Percentiles rank a stretch among this genome's conserved stretches.
Conservation (phyloP, 2,888 invertebrate genomes). For the Masnerella sp. region DNA sequence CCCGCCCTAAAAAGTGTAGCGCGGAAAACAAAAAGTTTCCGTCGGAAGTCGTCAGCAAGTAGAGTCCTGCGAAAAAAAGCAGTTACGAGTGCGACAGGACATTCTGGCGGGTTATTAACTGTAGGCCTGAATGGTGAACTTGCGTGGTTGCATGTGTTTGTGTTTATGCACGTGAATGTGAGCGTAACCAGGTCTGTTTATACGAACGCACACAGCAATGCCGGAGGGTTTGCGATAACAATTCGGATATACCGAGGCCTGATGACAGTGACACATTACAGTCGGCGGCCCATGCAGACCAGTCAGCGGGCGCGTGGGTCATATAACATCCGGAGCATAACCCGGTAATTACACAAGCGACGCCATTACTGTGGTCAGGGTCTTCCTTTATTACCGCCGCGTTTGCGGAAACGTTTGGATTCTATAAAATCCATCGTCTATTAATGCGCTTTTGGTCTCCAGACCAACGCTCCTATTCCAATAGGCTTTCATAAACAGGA, state of each 20-base stretch:
- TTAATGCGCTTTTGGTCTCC: conserved; percentile 62
- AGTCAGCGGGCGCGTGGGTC: conserved; percentile 62
- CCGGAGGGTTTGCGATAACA: conserved; percentile 67
- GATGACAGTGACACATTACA: conserved; percentile 76
- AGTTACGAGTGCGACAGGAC: conserved; percentile 53
- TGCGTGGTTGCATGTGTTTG: conserved; percentile 3
- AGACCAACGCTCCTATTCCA: too few relatives aligned
- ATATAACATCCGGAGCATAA: conserved; percentile 71
- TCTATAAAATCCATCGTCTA: conserved; percentile 59
- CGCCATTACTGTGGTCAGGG: conserved; percentile 67
- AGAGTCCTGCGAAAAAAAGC: conserved; percentile 41
- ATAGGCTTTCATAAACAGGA: too few relatives aligned
- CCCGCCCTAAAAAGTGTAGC: too few relatives aligned
- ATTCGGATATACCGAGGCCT: conserved; percentile 68
- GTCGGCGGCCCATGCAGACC: conserved; percentile 64
- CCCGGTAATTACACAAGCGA: conserved; percentile 72
- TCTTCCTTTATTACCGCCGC: conserved; percentile 67
- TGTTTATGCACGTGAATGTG: too few relatives aligned
- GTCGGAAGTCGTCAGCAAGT: too few relatives aligned
- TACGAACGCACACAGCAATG: conserved; percentile 22
- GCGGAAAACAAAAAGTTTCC: too few relatives aligned
- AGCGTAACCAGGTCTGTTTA: too few relatives aligned
- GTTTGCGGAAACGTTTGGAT: conserved; percentile 64
- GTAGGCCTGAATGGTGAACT: conserved; percentile 49
- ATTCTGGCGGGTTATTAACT: conserved; percentile 66